Evolutionary conservation across 2,797 vertebrate species (phyloP).

Genomic region (Propithecus perrieri): DNA sequence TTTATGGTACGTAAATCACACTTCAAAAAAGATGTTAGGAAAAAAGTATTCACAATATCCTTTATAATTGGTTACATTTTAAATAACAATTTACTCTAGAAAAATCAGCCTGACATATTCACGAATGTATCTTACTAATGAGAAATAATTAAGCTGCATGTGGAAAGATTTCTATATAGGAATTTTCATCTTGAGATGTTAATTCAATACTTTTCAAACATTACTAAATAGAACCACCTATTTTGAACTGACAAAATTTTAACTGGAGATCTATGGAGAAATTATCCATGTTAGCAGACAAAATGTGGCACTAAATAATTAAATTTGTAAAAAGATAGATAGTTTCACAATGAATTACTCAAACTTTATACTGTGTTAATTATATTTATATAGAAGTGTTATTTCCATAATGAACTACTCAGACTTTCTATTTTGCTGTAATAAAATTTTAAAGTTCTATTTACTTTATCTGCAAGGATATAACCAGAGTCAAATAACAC

Average conservation of each 20-base stretch:
- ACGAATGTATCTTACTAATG: not conserved
- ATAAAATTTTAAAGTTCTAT: not conserved
- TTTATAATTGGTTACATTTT: not conserved
- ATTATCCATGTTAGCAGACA: not conserved
- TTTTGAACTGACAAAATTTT: conserved; percentile 17
- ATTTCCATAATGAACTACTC: not conserved
- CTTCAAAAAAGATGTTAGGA: not conserved
- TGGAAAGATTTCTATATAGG: not conserved
- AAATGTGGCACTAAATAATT: not conserved
- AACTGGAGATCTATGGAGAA: not conserved
- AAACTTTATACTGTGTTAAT: not conserved
- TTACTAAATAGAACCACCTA: not conserved
- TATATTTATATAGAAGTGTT: not conserved
- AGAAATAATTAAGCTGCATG: conserved; percentile 43
- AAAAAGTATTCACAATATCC: not conserved
- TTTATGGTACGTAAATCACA: not conserved
- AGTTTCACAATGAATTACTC: not conserved
- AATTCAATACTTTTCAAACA: not conserved
- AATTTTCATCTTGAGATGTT: not conserved
- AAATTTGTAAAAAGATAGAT: not conserved
- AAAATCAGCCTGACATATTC: not conserved
- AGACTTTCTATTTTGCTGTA: not conserved
- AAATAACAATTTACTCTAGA: not conserved
- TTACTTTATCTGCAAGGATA: not conserved
- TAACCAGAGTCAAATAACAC: not conserved